These are phyloP conservation scores for Fukomys damarensis DNA, from an alignment of 2,113 vertebrate genomes.

Conservation along the genomic window DNA sequence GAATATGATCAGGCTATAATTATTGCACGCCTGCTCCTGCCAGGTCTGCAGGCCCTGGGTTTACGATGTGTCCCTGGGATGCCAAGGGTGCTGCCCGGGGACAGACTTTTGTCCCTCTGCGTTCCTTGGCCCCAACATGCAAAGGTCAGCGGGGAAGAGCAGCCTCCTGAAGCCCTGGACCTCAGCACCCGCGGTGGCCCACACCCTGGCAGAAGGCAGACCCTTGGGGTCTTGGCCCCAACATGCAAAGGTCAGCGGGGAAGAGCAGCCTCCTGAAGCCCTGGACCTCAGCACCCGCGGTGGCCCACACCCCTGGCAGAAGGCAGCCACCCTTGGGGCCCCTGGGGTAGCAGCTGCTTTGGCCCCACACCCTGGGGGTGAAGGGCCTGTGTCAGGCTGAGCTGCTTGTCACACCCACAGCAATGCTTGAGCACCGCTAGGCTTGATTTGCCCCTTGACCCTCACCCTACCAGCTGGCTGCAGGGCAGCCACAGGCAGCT, in stretches of 20 bases:
- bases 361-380: not conserved
- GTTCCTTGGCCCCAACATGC: rapidly evolving
- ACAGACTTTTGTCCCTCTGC: not conserved
- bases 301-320: not conserved
- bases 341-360: rapidly evolving
- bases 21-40: not conserved
- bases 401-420: not conserved
- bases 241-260: not conserved
- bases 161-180: not conserved
- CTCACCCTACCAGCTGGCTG: not conserved
- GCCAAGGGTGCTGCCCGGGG: not conserved
- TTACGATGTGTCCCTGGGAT: not conserved
- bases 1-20: conserved; percentile 19
- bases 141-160: not conserved
- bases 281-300: not conserved
- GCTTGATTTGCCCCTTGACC: not conserved
- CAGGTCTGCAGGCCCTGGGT: not conserved
- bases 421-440: not conserved
- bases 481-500: rapidly evolving
- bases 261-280: not conserved
- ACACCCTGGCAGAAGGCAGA: not conserved
- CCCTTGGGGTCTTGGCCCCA: no score
- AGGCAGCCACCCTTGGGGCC: not conserved
- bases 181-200: not conserved
- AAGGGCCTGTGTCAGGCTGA: not conserved